Conservation (phyloP, 2,797 vertebrate genomes). For the Ctenochaetus hawaiiensis region DNA sequence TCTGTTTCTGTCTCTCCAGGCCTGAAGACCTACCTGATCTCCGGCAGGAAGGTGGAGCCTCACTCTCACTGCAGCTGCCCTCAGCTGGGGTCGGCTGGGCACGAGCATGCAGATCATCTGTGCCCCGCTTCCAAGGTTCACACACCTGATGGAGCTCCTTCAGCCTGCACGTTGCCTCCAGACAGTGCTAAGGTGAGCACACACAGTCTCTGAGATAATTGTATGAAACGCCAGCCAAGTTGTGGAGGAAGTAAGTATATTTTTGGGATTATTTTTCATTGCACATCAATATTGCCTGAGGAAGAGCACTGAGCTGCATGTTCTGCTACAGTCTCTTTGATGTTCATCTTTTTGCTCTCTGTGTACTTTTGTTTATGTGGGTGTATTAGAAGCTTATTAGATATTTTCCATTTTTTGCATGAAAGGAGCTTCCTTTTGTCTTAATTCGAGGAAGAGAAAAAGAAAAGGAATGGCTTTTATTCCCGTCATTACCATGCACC, state of each 20-base stretch:
- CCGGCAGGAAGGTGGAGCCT: slow-evolving; percentile 88
- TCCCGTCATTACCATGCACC: not conserved
- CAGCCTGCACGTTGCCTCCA: slow-evolving; percentile 75
- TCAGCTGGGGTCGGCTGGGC: slow-evolving; percentile 80
- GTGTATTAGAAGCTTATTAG: slow-evolving; percentile 47
- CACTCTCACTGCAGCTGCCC: slow-evolving; percentile 89
- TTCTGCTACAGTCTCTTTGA: slow-evolving; percentile 39
- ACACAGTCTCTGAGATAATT: not conserved
- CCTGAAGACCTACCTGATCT: slow-evolving; percentile 95
- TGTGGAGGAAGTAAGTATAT: slow-evolving; percentile 22
- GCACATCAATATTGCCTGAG: slow-evolving; percentile 48
- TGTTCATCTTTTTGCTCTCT: slow-evolving; percentile 24
- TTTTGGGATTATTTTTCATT: slow-evolving; percentile 26
- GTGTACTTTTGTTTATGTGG: slow-evolving; percentile 49
- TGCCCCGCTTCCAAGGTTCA: slow-evolving; percentile 71
- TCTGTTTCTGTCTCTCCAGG: slow-evolving; percentile 78
- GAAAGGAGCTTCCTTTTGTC: slow-evolving; percentile 25
- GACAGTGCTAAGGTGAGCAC: slow-evolving; percentile 87
- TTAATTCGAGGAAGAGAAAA: not conserved
- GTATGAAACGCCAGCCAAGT: slow-evolving; percentile 3
- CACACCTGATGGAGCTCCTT: slow-evolving; percentile 73
- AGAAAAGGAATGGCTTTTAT: not conserved
- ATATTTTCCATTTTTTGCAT: slow-evolving; percentile 21
- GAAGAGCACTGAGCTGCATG: slow-evolving; percentile 38
- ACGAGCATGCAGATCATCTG: slow-evolving; percentile 77